Base-by-base conservation (phyloP, 1,140 invertebrate genomes). In the Homarus americanus region DNA sequence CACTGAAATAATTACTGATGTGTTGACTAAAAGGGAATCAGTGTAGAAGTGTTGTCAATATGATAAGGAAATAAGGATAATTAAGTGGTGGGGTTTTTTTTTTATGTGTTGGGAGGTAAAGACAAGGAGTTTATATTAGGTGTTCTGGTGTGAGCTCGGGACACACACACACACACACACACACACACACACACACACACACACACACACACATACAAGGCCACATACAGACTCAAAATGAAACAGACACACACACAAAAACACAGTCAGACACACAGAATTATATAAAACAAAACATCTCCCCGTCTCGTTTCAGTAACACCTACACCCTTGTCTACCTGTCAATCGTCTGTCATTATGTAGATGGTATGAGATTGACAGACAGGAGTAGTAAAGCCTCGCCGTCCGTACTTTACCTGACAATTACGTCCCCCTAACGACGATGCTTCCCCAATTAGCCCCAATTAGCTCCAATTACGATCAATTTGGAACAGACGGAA, bases 171-270 rank as follows among this genome's bases (percentile, higher is more conserved):
- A 53, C 24, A 82, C 36, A 82, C 28, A 58, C 53, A 58, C 53
- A 58, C 53, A 58, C 53, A 58, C 53, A 58, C 53, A 58, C 53
- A 58, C 53, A 58, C 53, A 58, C 53, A 58, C 53, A 58, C 53
- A 58, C 53, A 58, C 53, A 58, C 53, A 58, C 53, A 58, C 53
- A 58, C 53, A 58, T 20, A 58, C 53, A 58, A 10, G 44, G 4
- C 2, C 53, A 17, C 15, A 58, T 20, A 58, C 53, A 58, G 44
- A 4, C 15, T 7, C 44, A 49, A 49, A 49, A 49, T 49, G 44
- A 7, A 49, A 49, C 44, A 58, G 53, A 58, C 15, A 17, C 4
- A 58, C 4, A 58, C 53, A 58, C 53, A 58, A 58, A 58, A 20
- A 58, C 53, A 58, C 17, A 58, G 10, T 20, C 10, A 58, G n/a